These are phyloP conservation scores for Acipenser transmontanus DNA, from an alignment of 2,797 vertebrate species.

Conservation along the genomic window DNA sequence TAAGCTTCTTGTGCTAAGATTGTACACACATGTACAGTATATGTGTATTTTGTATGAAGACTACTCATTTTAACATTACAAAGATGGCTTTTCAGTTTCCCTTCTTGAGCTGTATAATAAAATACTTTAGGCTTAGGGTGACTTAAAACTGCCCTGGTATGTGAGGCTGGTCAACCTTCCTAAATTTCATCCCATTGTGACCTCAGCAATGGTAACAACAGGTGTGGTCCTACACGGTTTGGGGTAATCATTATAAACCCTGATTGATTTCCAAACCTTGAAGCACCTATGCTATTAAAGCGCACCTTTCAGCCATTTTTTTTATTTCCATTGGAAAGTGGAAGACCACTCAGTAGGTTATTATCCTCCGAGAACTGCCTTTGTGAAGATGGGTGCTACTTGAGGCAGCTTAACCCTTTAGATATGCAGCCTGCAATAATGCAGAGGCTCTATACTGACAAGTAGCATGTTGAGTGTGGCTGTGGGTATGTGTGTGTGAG, in stretches of 20 bases:
- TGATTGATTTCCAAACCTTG: neutral
- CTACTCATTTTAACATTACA: too few relatives aligned
- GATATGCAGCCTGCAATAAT: constrained; percentile 7
- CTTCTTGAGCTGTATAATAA: too few relatives aligned
- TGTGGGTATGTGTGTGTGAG: neutral
- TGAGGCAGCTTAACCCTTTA: constrained; percentile 28
- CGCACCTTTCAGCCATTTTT: constrained; percentile 1
- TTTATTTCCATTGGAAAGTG: neutral
- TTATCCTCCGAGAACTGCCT: constrained; percentile 11
- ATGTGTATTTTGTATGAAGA: too few relatives aligned
- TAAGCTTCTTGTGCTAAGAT: too few relatives aligned
- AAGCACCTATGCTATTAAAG: neutral
- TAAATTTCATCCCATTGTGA: neutral
- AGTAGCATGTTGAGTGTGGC: constrained; percentile 4
- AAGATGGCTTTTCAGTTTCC: too few relatives aligned
- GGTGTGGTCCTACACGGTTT: neutral
- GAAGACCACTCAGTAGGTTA: neutral
- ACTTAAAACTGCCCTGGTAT: too few relatives aligned
- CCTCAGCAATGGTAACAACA: neutral
- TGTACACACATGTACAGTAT: too few relatives aligned
- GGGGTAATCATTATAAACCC: neutral
- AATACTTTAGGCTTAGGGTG: too few relatives aligned
- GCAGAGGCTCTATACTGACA: constrained; percentile 9
- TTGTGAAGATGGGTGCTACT: constrained; percentile 34
- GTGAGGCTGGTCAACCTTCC: too few relatives aligned